A percentile compares a stretch with the other conserved stretches of the same genome.
These are phyloP conservation scores for Atherinomorus stipes DNA, from an alignment of 2,113 vertebrate genomes.

Conservation along the genomic window DNA sequence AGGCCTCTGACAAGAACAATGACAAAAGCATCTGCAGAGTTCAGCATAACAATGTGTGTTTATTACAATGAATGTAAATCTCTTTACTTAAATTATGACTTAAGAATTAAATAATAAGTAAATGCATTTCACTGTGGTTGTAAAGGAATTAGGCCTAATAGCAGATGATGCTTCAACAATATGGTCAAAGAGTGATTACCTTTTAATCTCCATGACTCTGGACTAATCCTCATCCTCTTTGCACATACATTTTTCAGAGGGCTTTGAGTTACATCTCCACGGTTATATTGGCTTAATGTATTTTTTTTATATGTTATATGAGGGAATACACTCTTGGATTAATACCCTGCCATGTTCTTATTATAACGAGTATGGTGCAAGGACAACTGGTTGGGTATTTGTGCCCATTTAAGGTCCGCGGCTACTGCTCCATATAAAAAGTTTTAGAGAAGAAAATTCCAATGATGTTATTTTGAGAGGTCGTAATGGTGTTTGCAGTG, in stretches of 20 bases:
- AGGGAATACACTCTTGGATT: slow-evolving; percentile 62
- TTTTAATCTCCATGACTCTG: slow-evolving; percentile 59
- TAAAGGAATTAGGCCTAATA: slow-evolving; percentile 15
- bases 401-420: slow-evolving; percentile 40
- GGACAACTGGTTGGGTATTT: slow-evolving; percentile 7
- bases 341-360: slow-evolving; percentile 68
- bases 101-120: not conserved
- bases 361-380: slow-evolving; percentile 20
- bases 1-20: slow-evolving; percentile 9
- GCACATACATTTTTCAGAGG: slow-evolving; percentile 42
- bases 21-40: slow-evolving; percentile 1
- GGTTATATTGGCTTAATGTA: slow-evolving; percentile 47
- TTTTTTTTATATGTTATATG: slow-evolving; percentile 50
- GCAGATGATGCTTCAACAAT: slow-evolving; percentile 56
- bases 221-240: slow-evolving; percentile 58
- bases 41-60: not conserved
- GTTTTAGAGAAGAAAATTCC: slow-evolving; percentile 36
- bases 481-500: slow-evolving; percentile 48
- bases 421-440: slow-evolving; percentile 14
- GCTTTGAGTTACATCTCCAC: slow-evolving; percentile 49
- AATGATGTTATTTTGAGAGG: slow-evolving; percentile 47
- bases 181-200: slow-evolving; percentile 58
- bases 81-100: not conserved
- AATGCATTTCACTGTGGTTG: slow-evolving; percentile 24
- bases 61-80: not conserved